Base-by-base conservation (phyloP, 1,140 invertebrate species). In the Lepidurus arcticus region DNA sequence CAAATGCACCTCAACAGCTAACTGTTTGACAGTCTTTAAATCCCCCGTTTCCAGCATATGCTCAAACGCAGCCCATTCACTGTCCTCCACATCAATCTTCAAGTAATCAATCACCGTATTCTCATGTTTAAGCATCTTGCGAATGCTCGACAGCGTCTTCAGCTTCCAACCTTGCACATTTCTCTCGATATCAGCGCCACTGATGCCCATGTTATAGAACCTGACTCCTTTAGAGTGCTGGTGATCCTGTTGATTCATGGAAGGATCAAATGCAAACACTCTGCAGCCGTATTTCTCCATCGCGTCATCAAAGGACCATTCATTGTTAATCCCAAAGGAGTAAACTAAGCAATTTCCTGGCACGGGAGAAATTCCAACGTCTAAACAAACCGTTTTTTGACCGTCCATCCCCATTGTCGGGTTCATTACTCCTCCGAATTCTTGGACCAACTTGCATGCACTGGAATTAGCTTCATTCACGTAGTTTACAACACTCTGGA, bases 271-370 rank as follows among this genome's bases (percentile, higher is more conserved):
- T 1, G 82, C 80, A 75, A 76, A 82, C 4, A 83, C 82, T 53
- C 82, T 73, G 43, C 82, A 83, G 6, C 82, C 82, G 34, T 80
- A 80, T 10, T 79, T 78, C 10, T 76, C 81, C 8, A 81, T 75
- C 6, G 78, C 81, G 21, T 82, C 81, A 43, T 83, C 82, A 78
- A 83, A 83, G 1, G 78, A 80, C 82, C 82, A 83, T 43, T 83
- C 82, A 53, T 83, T 80, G 45, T 83, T 79, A 10, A 82, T 76
- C 13, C 81, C 81, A 53, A 82, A 80, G 42, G 81, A 82, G 65
- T 81, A 81, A 44, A 82, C 80, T 9, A 78, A n/a, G 73, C 81
- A 82, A 16, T 75, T 79, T n/a, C 77, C 78, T 13, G 73, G 16
- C n/a, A n/a, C 24, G 8, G 79, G 80, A 24, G 13, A 10, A 11